Conservation (phyloP, 2,888 invertebrate species). For the Xestia c-nigrum region DNA sequence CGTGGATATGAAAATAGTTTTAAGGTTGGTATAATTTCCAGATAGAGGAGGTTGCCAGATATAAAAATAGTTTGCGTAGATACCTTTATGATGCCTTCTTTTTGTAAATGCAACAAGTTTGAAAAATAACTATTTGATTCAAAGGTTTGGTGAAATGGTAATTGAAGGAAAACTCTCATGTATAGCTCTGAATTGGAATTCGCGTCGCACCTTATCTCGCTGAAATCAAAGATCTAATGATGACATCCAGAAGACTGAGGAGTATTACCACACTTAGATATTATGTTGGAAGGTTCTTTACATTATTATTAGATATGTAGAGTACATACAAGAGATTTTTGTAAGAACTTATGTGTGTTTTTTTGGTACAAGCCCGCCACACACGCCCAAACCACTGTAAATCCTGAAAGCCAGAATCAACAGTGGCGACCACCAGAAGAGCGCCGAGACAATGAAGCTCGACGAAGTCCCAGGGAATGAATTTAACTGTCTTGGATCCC, state of each 20-base stretch:
- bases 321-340: not conserved
- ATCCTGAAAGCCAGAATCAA: too few relatives aligned
- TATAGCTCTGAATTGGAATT: slow-evolving; percentile 24
- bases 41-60: not conserved
- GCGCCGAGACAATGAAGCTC: too few relatives aligned
- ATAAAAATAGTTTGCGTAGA: slow-evolving; percentile 22
- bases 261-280: not conserved
- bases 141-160: slow-evolving; percentile 5
- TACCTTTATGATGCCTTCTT: not conserved
- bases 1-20: slow-evolving; percentile 36
- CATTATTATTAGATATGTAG: slow-evolving; percentile 1
- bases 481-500: too few relatives aligned
- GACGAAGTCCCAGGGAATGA: too few relatives aligned
- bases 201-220: not conserved
- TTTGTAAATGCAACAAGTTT: not conserved
- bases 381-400: too few relatives aligned
- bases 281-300: slow-evolving; percentile 2
- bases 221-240: slow-evolving; percentile 23
- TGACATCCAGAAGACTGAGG: not conserved
- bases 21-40: slow-evolving; percentile 9
- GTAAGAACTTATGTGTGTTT: too few relatives aligned
- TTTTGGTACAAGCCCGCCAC: too few relatives aligned
- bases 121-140: not conserved
- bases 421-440: too few relatives aligned
- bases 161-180: slow-evolving; percentile 19